Percentiles rank a stretch among this genome's conserved stretches.
phyloP scores from a whole-genome alignment of 1,140 invertebrate genomes.

The Drosophila truncata region DNA sequence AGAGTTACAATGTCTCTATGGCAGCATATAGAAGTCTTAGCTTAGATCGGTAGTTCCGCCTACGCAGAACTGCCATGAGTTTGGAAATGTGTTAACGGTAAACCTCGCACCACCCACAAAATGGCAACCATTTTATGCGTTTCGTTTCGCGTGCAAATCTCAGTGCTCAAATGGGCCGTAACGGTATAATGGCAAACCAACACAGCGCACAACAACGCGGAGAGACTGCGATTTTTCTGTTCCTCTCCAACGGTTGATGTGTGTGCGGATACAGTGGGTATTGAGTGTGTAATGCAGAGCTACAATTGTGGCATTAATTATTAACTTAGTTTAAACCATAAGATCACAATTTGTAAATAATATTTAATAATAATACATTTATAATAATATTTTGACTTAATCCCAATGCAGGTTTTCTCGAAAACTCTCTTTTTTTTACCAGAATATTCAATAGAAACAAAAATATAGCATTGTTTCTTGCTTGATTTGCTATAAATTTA shows the following conservation, averaged over 20 bases:
- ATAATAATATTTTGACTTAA: too few relatives aligned
- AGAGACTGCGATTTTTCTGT: constrained; percentile 28
- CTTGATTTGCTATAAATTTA: too few relatives aligned
- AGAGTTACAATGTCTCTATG: constrained; percentile 3
- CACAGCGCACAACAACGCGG: constrained; percentile 12
- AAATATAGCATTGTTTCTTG: too few relatives aligned
- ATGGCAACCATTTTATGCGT: constrained; percentile 52
- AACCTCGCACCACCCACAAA: constrained; percentile 31
- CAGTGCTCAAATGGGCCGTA: constrained; percentile 71
- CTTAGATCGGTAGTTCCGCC: constrained; percentile 34
- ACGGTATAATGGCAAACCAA: constrained; percentile 68
- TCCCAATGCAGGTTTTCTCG: too few relatives aligned
- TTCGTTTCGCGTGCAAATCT: constrained; percentile 73
- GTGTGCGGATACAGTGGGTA: constrained; percentile 25
- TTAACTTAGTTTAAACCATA: too few relatives aligned
- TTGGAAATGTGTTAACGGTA: constrained; percentile 67
- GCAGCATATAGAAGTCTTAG: constrained; percentile 6
- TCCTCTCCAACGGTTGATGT: constrained; percentile 16
- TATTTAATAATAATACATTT: too few relatives aligned
- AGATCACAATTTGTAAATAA: too few relatives aligned
- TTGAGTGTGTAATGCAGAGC: constrained; percentile 7
- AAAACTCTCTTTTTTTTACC: too few relatives aligned
- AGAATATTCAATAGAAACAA: too few relatives aligned
- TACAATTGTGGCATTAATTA: too few relatives aligned
- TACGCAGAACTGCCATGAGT: constrained; percentile 33